phyloP scores from a whole-genome alignment of 1,140 invertebrate genomes.

The Macrobrachium nipponense region DNA sequence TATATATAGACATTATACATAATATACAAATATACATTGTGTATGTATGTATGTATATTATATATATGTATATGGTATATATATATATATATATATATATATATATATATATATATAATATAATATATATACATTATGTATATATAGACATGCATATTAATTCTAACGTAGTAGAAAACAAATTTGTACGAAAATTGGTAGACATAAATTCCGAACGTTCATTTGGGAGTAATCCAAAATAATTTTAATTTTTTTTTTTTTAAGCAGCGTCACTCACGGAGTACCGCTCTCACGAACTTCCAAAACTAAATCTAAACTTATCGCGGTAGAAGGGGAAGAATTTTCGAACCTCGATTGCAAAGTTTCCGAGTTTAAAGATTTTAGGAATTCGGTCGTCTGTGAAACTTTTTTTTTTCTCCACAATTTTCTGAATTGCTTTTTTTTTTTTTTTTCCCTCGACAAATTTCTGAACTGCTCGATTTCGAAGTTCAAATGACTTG shows the following conservation, averaged over 20 bases:
- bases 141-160: neutral
- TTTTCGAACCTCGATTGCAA: neutral
- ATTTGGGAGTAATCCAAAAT: too few relatives aligned
- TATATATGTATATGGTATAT: too few relatives aligned
- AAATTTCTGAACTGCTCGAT: neutral
- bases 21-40: too few relatives aligned
- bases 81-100: slow-evolving; percentile 3
- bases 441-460: too few relatives aligned
- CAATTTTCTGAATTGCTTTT: neutral
- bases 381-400: neutral
- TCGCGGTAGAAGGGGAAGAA: neutral
- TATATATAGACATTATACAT: neutral
- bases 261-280: neutral
- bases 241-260: too few relatives aligned
- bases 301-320: neutral
- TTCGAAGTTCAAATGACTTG: neutral
- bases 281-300: neutral
- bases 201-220: too few relatives aligned
- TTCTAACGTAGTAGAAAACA: too few relatives aligned
- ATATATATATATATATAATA: slow-evolving; percentile 24
- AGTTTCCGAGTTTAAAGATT: neutral
- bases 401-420: neutral
- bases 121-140: slow-evolving; percentile 7
- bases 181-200: too few relatives aligned
- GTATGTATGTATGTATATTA: too few relatives aligned